Evolutionary conservation across 2,888 invertebrate species (phyloP).

Genomic region (Hydrotaea cyrtoneurina): DNA sequence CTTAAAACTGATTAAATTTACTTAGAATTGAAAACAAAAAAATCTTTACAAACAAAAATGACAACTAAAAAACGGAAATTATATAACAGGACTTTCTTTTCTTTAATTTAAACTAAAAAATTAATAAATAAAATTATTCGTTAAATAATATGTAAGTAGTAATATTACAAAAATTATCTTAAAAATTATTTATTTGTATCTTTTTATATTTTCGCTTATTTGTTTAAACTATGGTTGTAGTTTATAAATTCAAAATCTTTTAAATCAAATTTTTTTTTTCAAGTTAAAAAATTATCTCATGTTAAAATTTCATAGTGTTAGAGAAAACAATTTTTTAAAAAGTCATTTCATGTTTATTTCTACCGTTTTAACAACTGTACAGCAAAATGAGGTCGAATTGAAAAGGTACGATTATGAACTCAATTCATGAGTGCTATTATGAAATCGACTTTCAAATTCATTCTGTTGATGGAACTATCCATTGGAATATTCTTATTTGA

Average conservation of each 20-base stretch:
- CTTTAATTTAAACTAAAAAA: slow-evolving; percentile 11
- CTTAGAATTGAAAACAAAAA: slow-evolving; percentile 69
- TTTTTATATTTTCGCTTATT: neutral
- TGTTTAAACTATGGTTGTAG: slow-evolving; percentile 4
- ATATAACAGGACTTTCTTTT: slow-evolving; percentile 38
- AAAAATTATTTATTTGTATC: slow-evolving; percentile 19
- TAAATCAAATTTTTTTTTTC: neutral
- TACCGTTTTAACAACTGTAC: neutral
- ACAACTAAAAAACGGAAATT: slow-evolving; percentile 49
- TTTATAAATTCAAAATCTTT: neutral
- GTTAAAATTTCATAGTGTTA: neutral
- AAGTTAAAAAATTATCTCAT: neutral
- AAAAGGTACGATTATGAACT: neutral
- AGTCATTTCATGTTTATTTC: neutral
- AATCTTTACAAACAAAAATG: slow-evolving; percentile 57
- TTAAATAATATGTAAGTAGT: neutral
- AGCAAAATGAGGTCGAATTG: neutral
- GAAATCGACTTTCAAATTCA: neutral
- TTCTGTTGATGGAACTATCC: neutral
- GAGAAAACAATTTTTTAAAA: neutral
- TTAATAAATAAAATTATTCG: slow-evolving; percentile 28
- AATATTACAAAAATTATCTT: neutral
- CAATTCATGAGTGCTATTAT: neutral
- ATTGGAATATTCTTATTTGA: too few relatives aligned
- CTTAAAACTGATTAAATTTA: slow-evolving; percentile 69